phyloP scores from a whole-genome alignment of 1,140 invertebrate species.

The Physella acuta region DNA sequence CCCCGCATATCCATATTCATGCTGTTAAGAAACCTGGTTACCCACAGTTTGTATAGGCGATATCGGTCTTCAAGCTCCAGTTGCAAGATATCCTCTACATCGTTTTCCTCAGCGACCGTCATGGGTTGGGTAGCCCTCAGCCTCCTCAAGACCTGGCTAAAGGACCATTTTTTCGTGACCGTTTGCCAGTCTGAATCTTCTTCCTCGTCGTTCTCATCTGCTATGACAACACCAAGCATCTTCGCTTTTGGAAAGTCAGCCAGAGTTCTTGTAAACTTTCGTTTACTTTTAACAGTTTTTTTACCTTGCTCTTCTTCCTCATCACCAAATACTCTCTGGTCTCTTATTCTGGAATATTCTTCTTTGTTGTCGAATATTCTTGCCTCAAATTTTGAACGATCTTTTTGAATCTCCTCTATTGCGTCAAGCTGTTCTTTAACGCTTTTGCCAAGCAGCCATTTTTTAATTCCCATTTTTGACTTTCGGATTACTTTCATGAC shows the following conservation, averaged over 20 bases:
- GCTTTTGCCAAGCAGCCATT: no score
- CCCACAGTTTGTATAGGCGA: slow-evolving; percentile 14
- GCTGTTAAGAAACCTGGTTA: background rate
- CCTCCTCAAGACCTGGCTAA: background rate
- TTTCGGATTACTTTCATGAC: no score
- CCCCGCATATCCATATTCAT: slow-evolving; percentile 12
- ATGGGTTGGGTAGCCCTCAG: background rate
- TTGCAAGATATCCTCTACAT: background rate
- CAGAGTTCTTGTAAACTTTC: no score
- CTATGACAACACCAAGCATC: background rate
- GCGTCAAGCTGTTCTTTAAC: no score
- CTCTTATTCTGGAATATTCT: no score
- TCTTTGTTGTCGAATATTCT: no score
- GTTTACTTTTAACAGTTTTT: no score
- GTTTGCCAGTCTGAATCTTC: slow-evolving; percentile 1
- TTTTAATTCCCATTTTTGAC: no score
- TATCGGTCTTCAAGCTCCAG: background rate
- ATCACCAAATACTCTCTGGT: no score
- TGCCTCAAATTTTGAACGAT: no score
- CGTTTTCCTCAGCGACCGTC: background rate
- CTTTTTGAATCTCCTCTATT: no score
- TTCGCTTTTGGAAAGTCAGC: background rate
- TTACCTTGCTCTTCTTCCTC: no score
- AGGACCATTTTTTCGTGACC: background rate
- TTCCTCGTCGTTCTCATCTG: background rate